Evolutionary conservation across 2,888 invertebrate genomes (phyloP), one percentile per base, ranked within the genome.

Genomic region (Apantesis nais): DNA sequence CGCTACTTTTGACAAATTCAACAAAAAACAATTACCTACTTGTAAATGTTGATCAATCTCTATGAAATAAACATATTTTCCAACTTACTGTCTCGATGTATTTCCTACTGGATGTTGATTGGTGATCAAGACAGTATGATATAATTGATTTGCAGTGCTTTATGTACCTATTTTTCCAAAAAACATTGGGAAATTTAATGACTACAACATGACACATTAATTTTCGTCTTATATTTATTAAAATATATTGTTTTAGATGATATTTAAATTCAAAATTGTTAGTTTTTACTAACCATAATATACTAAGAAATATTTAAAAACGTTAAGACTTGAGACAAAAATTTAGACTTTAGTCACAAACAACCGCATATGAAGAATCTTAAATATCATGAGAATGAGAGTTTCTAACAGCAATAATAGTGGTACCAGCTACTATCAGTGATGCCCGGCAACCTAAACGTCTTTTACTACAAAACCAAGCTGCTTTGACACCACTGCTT

Each of bases 371-470:
- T 55, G 11, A 12, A 55, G 14, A 3, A 25, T 25, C 2, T 12
- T 67, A 67, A 31, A 67, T 58, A 11, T 67, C 74, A 76, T 85
- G 66, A 86, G 77, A 69, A 91, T 88, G 70, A 76, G 34, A 14
- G 29, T 80, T 70, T 34, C 67, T 80, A 3, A 72, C 64, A 19
- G 61, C 62, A 34, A 80, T 1, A 11, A 80, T 77, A 29, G 72
- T 74, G 69, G 68, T 83, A 63, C 86, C 84, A 66, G 84, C 87
- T 3, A 81, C 65, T 0, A 80, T 74, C 39, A 90, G 75, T 5
- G 82, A 72, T 3, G 88, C 89, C 8, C 82, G 82, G 70, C 90
- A 89, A 5, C 86, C 85, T 3, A 0, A 5, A 19, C 66, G 58
- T 52, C 68, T 63, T 62, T 69, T 72, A 7, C 60, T 68, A 61